Evolutionary conservation across 1,140 invertebrate genomes (phyloP), one percentile per base, ranked within the genome.

Genomic region (Drosophila rufa): DNA sequence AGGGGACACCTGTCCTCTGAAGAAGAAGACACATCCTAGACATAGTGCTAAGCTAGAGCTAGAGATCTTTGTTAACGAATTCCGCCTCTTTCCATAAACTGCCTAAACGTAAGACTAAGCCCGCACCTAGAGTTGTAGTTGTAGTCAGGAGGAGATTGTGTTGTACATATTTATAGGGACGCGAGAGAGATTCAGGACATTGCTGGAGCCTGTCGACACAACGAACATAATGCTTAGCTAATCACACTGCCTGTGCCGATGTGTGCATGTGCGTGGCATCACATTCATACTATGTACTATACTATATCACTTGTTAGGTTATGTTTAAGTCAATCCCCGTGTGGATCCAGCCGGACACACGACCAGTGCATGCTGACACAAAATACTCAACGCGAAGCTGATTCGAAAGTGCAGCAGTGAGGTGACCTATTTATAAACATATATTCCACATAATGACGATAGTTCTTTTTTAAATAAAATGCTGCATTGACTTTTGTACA

Each of bases 211-310:
- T 71, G 80, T 75, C 79, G 60, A 87, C 76, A 90, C 90, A 92
- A 91, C 90, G 89, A 91, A 92, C 58, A 87, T 87, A 65, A 84
- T 80, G 79, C 60, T 90, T 85, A 91, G 91, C 91, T 92, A 92
- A 92, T 82, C 91, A 92, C 91, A 92, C 91, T 92, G 91, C 91
- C 91, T 79, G 82, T 79, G 79, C 67, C 70, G 68, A 76, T 74
- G 60, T 79, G 70, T 73, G 65, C 30, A 47, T 59, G 74, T 70
- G 61, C 62, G n/a, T 60, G 58, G 58, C 51, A 73, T 77, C 70
- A 76, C 79, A 71, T 80, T 87, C 77, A 75, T 68, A 75, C 66
- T 56, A 75, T 84, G 65, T 75, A 79, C 53, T 89, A 69, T 89
- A 89, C 82, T 79, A 86, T 85, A 85, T 70, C 67, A 79, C 47